These are phyloP conservation scores for Gastracanthus pulcherrimus DNA, from an alignment of 2,888 invertebrate species.

Conservation along the genomic window DNA sequence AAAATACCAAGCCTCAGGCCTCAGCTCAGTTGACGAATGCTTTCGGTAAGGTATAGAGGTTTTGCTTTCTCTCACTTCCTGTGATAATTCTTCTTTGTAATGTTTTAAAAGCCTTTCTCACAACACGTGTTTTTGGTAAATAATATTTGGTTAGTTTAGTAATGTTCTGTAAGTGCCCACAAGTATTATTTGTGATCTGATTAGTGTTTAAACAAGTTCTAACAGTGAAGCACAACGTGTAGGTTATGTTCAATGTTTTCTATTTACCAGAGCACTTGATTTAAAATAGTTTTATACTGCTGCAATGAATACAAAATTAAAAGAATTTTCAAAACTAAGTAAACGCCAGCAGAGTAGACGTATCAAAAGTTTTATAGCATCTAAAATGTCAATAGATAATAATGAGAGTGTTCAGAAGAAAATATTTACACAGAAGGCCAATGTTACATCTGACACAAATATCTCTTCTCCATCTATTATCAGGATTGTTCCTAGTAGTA, in stretches of 20 bases:
- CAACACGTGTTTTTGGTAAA: not conserved
- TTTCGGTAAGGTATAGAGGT: too few relatives aligned
- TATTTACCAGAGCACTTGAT: not conserved
- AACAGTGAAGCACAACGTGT: not conserved
- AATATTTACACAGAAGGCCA: too few relatives aligned
- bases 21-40: not conserved
- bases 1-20: not conserved
- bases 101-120: too few relatives aligned
- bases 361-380: not conserved
- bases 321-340: not conserved
- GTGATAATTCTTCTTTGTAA: not conserved
- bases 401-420: too few relatives aligned
- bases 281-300: not conserved
- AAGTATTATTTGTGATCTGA: not conserved
- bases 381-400: too few relatives aligned
- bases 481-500: constrained; percentile 11
- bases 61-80: not conserved
- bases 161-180: not conserved
- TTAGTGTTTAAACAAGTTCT: not conserved
- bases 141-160: not conserved
- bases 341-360: not conserved
- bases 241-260: constrained; percentile 5
- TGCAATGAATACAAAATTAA: not conserved
- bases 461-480: not conserved
- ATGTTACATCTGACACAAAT: too few relatives aligned